phyloP scores from a whole-genome alignment of 2,797 vertebrate genomes.

The Hypotaenidia okinawae region DNA sequence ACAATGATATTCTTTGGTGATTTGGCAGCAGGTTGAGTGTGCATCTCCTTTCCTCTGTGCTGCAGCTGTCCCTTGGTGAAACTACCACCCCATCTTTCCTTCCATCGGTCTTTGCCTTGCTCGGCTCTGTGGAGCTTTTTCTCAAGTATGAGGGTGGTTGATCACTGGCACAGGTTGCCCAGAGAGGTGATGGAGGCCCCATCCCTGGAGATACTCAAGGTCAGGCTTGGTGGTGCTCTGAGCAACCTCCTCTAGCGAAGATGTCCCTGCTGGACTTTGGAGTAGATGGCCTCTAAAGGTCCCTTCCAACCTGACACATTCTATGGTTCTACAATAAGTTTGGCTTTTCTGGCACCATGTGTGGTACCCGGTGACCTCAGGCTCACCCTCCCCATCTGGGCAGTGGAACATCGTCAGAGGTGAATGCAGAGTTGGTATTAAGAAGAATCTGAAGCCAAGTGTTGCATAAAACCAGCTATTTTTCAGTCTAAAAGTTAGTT shows the following conservation, averaged over 20 bases:
- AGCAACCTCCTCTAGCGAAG: too few relatives aligned
- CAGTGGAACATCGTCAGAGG: too few relatives aligned
- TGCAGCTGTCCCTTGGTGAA: background rate
- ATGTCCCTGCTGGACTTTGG: too few relatives aligned
- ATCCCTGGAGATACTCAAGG: too few relatives aligned
- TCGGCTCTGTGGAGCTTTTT: background rate
- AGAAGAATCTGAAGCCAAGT: background rate
- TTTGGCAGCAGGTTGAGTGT: rapidly evolving
- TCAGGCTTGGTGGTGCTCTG: too few relatives aligned
- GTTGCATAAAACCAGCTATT: background rate
- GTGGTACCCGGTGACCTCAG: background rate
- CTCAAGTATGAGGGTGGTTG: too few relatives aligned
- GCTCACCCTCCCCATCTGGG: background rate
- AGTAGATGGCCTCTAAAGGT: too few relatives aligned
- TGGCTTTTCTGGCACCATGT: background rate
- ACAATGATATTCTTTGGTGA: rapidly evolving
- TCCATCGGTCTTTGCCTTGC: background rate
- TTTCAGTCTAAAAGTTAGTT: background rate
- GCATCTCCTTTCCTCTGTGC: background rate
- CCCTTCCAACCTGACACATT: too few relatives aligned
- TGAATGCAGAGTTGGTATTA: rapidly evolving
- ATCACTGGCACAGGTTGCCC: too few relatives aligned
- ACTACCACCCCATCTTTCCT: background rate
- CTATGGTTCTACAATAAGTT: rapidly evolving
- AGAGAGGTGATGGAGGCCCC: too few relatives aligned